A percentile compares a stretch with the other conserved stretches of the same genome.
These are phyloP conservation scores for Paralvinella palmiformis DNA, from an alignment of 1,140 invertebrate genomes.

Conservation along the genomic window DNA sequence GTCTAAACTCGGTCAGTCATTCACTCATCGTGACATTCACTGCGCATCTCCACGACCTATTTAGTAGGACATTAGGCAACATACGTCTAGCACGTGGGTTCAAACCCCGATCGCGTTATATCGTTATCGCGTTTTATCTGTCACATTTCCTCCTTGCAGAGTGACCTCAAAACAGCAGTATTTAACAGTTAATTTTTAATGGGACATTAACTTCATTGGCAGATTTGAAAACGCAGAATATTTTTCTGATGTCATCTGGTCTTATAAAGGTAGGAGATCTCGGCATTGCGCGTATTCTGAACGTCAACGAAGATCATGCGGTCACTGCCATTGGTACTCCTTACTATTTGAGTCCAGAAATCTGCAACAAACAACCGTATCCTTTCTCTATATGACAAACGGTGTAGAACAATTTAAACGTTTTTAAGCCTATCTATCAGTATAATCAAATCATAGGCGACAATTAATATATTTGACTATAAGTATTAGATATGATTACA, in stretches of 20 bases:
- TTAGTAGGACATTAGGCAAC: too few species aligned
- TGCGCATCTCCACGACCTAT: too few species aligned
- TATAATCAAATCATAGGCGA: too few species aligned
- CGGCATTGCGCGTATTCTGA: slow-evolving; percentile 52
- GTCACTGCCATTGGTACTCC: slow-evolving; percentile 55
- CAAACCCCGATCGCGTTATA: background rate
- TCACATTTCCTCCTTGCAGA: background rate
- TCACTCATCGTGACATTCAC: background rate
- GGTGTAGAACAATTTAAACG: too few species aligned
- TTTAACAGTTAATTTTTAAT: background rate
- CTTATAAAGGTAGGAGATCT: slow-evolving; percentile 58
- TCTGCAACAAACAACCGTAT: slow-evolving; percentile 52
- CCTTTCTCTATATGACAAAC: background rate
- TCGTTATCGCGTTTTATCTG: background rate
- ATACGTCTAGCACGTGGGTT: too few species aligned
- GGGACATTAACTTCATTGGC: slow-evolving; percentile 18
- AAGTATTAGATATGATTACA: slow-evolving; percentile 21
- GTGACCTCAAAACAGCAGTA: background rate
- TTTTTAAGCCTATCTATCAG: too few species aligned
- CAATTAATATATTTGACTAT: too few species aligned
- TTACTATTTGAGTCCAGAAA: slow-evolving; percentile 56
- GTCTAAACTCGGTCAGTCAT: background rate
- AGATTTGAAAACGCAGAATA: slow-evolving; percentile 52
- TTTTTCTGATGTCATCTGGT: slow-evolving; percentile 52
- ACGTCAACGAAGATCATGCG: slow-evolving; percentile 45